Evolutionary conservation across 64 coral and sea anemone genomes (phyloP).

Genomic region (Actinia tenebrosa): DNA sequence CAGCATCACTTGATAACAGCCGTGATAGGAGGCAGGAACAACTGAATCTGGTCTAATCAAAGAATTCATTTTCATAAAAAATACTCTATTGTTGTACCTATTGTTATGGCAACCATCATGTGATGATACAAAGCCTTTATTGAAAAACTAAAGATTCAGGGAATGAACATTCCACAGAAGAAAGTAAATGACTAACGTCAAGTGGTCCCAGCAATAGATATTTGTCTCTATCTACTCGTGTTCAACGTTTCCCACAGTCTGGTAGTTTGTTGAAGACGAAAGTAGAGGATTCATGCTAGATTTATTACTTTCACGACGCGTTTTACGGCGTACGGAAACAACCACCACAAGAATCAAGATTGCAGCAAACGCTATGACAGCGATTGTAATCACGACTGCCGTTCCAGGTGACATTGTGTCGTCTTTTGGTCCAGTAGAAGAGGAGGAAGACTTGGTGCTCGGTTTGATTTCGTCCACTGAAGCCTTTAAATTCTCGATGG

Average conservation of each 20-base stretch:
- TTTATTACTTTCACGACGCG: not conserved
- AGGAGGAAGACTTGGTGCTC: not conserved
- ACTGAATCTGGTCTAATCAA: too few species aligned
- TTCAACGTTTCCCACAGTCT: slow-evolving; percentile 8
- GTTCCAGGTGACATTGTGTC: slow-evolving; percentile 38
- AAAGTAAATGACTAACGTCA: too few species aligned
- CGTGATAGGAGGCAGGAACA: too few species aligned
- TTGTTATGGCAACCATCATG: too few species aligned
- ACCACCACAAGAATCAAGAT: slow-evolving; percentile 38
- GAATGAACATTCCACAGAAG: too few species aligned
- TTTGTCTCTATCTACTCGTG: slow-evolving; percentile 4
- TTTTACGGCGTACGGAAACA: slow-evolving; percentile 43
- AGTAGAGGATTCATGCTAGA: not conserved
- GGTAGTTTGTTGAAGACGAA: slow-evolving; percentile 20
- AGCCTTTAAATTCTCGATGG: slow-evolving; percentile 45
- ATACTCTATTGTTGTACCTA: too few species aligned
- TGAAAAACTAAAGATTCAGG: too few species aligned
- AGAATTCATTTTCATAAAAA: too few species aligned
- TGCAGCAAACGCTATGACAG: slow-evolving; percentile 41
- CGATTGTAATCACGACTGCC: slow-evolving; percentile 63
- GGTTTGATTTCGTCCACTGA: not conserved
- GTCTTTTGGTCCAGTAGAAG: not conserved
- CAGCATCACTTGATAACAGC: too few species aligned
- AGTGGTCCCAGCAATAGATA: too few species aligned
- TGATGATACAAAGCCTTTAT: too few species aligned